These are phyloP conservation scores for Manis pentadactyla DNA, from an alignment of 2,797 vertebrate genomes.

Conservation along the genomic window DNA sequence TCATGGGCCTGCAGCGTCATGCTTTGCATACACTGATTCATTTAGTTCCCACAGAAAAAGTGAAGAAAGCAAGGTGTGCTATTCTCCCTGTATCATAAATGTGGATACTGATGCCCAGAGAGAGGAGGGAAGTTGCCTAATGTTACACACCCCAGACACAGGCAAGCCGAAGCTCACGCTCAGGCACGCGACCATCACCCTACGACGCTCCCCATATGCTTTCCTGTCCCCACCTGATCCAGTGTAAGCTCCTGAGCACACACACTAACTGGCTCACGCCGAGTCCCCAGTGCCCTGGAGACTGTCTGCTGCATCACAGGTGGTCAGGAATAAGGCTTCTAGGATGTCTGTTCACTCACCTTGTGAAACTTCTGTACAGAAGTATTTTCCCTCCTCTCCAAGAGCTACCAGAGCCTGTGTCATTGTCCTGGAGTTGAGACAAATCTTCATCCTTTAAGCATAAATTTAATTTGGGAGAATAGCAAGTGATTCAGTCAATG, in stretches of 20 bases:
- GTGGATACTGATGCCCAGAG: background rate
- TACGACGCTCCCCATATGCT: accelerated
- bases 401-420: background rate
- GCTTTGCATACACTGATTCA: background rate
- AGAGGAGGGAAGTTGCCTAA: background rate
- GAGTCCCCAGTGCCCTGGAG: background rate
- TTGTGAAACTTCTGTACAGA: background rate
- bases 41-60: background rate
- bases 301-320: background rate
- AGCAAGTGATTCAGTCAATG: background rate
- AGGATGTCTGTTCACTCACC: background rate
- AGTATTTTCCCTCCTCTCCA: background rate
- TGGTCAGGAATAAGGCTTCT: background rate
- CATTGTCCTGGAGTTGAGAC: background rate
- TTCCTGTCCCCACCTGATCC: no score
- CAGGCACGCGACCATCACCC: accelerated
- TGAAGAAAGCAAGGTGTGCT: background rate
- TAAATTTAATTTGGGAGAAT: conserved; percentile 27
- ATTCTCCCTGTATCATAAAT: background rate
- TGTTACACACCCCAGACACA: background rate
- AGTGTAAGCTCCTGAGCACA: background rate
- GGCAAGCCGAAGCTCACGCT: background rate
- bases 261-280: no score
- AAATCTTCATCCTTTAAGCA: background rate
- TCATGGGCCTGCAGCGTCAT: accelerated